Conservation (phyloP, 1,140 invertebrate genomes). For the Copidosoma floridanum region DNA sequence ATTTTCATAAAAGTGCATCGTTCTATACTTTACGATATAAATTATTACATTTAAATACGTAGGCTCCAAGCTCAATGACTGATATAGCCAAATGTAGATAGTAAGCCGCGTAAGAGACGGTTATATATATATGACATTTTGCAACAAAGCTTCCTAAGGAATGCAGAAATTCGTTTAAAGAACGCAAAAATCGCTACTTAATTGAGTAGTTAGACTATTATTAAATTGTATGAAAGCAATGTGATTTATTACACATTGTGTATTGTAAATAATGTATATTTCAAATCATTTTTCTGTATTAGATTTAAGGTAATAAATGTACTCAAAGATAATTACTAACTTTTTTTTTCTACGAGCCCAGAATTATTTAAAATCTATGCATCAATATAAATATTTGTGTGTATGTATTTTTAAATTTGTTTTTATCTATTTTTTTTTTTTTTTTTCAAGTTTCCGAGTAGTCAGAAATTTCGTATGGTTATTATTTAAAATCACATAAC, state of each 20-base stretch:
- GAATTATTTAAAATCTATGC: too few species aligned
- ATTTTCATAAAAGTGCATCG: not conserved
- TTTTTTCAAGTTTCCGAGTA: too few species aligned
- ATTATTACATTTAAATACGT: conserved; percentile 2
- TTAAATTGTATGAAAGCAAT: conserved; percentile 20
- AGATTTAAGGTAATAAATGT: conserved; percentile 25
- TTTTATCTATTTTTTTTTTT: too few species aligned
- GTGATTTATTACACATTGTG: too few species aligned
- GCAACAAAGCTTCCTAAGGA: conserved; percentile 22
- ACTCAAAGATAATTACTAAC: not conserved
- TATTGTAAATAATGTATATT: conserved; percentile 45
- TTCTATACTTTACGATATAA: too few species aligned
- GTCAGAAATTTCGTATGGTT: too few species aligned
- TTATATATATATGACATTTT: conserved; percentile 38
- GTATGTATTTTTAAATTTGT: too few species aligned
- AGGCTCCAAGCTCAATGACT: conserved; percentile 39
- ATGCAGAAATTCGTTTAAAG: conserved; percentile 17
- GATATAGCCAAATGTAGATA: conserved; percentile 49
- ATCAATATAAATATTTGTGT: too few species aligned
- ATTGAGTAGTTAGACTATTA: conserved; percentile 17
- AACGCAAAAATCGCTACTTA: conserved; percentile 24
- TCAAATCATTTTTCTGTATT: conserved; percentile 29
- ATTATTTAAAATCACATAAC: too few species aligned
- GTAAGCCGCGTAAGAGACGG: conserved; percentile 27
- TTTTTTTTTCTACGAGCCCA: too few species aligned